These are phyloP conservation scores for Casuarius casuarius DNA, from an alignment of 2,113 vertebrate species.

Conservation along the genomic window DNA sequence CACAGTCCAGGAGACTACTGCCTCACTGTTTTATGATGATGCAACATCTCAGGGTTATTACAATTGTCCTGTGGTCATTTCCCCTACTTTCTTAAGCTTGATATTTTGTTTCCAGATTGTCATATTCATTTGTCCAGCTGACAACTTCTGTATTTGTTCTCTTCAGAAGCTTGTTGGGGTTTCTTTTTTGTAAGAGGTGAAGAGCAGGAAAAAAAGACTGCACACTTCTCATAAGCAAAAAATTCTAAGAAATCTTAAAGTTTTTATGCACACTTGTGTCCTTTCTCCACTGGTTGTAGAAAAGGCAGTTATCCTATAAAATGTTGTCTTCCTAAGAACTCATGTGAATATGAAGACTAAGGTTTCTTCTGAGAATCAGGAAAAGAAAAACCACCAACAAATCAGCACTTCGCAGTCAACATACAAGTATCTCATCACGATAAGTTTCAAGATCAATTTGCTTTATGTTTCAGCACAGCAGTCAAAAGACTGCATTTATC, in stretches of 20 bases:
- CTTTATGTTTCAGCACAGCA: neutral
- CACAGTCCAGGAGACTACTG: neutral
- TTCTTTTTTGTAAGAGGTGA: neutral
- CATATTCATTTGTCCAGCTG: neutral
- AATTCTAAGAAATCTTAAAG: neutral
- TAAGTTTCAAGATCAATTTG: neutral
- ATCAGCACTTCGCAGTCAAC: neutral
- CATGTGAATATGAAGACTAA: neutral
- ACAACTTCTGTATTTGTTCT: neutral
- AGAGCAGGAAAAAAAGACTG: neutral
- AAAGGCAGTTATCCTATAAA: neutral
- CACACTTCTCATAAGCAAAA: neutral
- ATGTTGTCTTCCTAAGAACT: neutral
- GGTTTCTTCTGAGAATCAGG: neutral
- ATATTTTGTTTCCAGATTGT: neutral
- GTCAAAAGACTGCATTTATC: neutral
- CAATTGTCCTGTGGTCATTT: neutral
- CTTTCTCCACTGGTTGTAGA: neutral
- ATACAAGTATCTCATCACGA: neutral
- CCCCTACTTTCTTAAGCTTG: neutral
- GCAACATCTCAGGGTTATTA: neutral
- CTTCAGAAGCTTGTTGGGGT: neutral
- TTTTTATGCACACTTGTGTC: neutral
- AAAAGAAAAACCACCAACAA: neutral
- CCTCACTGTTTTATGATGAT: neutral